A percentile compares a stretch with the other conserved stretches of the same genome.
Conservation (phyloP, 2,797 vertebrate species). For the Hephaestus fuliginosus region DNA sequence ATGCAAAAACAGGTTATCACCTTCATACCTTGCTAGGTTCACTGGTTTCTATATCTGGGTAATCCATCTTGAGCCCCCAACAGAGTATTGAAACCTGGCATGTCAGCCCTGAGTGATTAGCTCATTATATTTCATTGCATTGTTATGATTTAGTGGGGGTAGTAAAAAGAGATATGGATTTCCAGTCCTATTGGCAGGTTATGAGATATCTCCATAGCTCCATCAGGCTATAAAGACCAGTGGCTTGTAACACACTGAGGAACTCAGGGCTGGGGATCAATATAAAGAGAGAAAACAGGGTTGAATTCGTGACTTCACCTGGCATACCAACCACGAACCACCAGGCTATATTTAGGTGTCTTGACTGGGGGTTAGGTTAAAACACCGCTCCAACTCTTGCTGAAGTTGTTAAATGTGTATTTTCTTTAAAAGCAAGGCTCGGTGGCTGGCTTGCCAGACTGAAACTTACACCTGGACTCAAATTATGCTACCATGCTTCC, state of each 20-base stretch:
- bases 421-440: constrained; percentile 30
- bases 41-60: constrained; percentile 31
- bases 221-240: constrained; percentile 47
- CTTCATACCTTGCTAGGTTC: constrained; percentile 31
- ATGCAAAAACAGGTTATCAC: constrained; percentile 42
- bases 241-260: constrained; percentile 40
- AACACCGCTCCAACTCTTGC: constrained; percentile 11
- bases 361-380: not conserved
- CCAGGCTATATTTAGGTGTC: constrained; percentile 25
- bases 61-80: constrained; percentile 30
- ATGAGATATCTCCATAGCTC: constrained; percentile 45
- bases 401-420: constrained; percentile 31
- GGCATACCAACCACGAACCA: constrained; percentile 13
- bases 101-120: constrained; percentile 62
- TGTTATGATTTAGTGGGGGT: constrained; percentile 57
- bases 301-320: constrained; percentile 31
- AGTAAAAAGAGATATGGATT: constrained; percentile 59
- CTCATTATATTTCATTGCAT: constrained; percentile 67
- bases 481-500: constrained; percentile 22
- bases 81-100: constrained; percentile 25
- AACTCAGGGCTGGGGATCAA: constrained; percentile 32
- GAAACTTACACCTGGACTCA: constrained; percentile 39
- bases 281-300: constrained; percentile 35
- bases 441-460: not conserved
- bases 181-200: constrained; percentile 38